A percentile compares a stretch with the other conserved stretches of the same genome.
Evolutionary conservation across 2,113 vertebrate genomes (phyloP).

Genomic region (Paramisgurnus dabryanus): DNA sequence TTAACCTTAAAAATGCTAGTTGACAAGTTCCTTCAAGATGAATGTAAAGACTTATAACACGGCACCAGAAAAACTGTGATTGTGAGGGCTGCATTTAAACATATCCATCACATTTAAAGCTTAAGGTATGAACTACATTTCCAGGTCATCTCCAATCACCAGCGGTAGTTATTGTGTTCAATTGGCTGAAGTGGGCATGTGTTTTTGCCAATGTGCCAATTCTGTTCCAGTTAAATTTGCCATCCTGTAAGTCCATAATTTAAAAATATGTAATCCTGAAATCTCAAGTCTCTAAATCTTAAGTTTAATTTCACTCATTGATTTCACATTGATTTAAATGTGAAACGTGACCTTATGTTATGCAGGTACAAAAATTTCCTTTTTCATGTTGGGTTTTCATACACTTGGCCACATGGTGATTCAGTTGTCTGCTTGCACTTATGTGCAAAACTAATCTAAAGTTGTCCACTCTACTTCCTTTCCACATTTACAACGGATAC

Average conservation of each 20-base stretch:
- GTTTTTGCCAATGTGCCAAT: conserved; percentile 20
- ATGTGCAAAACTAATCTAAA: conserved; percentile 6
- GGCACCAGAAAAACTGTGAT: conserved; percentile 55
- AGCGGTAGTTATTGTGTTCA: conserved; percentile 55
- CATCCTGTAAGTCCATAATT: no score
- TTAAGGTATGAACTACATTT: conserved; percentile 65
- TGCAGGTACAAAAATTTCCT: no score
- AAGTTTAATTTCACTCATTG: no score
- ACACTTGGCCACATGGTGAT: not conserved
- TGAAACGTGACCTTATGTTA: no score
- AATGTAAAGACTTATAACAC: conserved; percentile 54
- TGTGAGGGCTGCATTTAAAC: conserved; percentile 31
- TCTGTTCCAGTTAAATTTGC: no score
- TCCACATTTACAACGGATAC: conserved; percentile 1
- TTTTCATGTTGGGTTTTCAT: no score
- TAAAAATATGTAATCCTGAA: no score
- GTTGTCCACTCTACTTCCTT: conserved; percentile 7
- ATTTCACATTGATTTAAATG: no score
- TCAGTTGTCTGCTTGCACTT: not conserved
- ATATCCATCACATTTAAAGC: conserved; percentile 12
- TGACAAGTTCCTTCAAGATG: conserved; percentile 51
- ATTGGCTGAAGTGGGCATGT: conserved; percentile 53
- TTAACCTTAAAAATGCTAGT: conserved; percentile 44
- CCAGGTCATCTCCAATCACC: conserved; percentile 58
- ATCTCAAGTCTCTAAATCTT: no score